Conservation (phyloP, 2,888 invertebrate genomes). For the Chrysodeixis includens region DNA sequence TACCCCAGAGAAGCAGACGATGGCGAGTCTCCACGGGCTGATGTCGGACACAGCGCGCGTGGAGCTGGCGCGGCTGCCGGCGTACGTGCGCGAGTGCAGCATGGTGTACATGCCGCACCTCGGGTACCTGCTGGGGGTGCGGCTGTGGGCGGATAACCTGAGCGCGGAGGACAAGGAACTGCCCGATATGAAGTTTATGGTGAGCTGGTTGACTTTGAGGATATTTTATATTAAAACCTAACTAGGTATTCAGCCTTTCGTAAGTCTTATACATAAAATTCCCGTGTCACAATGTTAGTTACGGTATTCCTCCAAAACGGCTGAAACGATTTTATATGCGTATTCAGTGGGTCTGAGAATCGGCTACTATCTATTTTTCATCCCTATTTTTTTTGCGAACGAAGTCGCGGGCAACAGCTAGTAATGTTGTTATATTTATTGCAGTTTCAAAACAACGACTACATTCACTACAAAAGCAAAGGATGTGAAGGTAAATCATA, state of each 20-base stretch:
- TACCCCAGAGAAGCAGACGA: constrained; percentile 91
- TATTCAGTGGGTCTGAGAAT: no score
- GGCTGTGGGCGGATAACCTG: constrained; percentile 90
- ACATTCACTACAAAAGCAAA: constrained; percentile 92
- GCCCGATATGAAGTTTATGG: constrained; percentile 93
- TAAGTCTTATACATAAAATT: no score
- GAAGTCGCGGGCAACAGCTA: no score
- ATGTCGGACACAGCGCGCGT: constrained; percentile 92
- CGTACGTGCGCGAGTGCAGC: constrained; percentile 91
- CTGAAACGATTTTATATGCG: no score
- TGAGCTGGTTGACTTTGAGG: constrained; percentile 58
- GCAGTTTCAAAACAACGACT: constrained; percentile 91
- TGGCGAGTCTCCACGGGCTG: constrained; percentile 92
- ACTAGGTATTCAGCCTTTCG: no score
- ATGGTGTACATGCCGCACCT: constrained; percentile 93
- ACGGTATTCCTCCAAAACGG: no score
- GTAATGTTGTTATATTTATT: background rate
- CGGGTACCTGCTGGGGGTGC: constrained; percentile 94
- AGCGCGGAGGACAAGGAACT: constrained; percentile 89
- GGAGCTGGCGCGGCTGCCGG: constrained; percentile 91
- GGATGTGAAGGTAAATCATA: constrained; percentile 89
- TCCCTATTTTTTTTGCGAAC: no score
- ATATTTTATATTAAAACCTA: no score
- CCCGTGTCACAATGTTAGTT: no score
- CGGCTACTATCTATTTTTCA: no score